Percentiles rank a stretch among this genome's conserved stretches.
Conservation (phyloP, 1,140 invertebrate species). For the Lasaia peninsularis region DNA sequence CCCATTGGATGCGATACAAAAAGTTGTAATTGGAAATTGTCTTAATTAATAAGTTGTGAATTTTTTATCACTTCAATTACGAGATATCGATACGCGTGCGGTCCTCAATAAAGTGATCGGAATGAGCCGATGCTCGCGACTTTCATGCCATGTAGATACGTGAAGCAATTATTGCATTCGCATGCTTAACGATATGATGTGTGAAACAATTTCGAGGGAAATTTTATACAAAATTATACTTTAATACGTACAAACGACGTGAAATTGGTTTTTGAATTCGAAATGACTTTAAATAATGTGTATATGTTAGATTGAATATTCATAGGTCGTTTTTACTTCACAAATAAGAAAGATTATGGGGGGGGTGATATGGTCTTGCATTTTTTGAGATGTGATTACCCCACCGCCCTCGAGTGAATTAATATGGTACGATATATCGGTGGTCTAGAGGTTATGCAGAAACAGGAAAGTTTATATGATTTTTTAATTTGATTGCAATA, state of each 20-base stretch:
- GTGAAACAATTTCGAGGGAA: slow-evolving; percentile 27
- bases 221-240: slow-evolving; percentile 15
- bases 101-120: slow-evolving; percentile 30
- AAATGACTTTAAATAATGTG: neutral
- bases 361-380: too few relatives aligned
- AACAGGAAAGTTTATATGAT: too few relatives aligned
- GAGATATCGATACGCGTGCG: slow-evolving; percentile 24
- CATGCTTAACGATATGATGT: slow-evolving; percentile 17
- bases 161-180: slow-evolving; percentile 33
- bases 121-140: slow-evolving; percentile 29
- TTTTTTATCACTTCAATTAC: slow-evolving; percentile 9
- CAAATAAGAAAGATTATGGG: too few relatives aligned
- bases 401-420: too few relatives aligned
- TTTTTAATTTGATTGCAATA: too few relatives aligned
- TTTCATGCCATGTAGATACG: slow-evolving; percentile 32
- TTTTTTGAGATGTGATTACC: too few relatives aligned
- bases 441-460: too few relatives aligned
- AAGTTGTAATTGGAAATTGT: neutral
- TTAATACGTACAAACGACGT: slow-evolving; percentile 3
- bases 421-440: too few relatives aligned
- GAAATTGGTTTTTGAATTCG: slow-evolving; percentile 1
- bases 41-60: slow-evolving; percentile 5
- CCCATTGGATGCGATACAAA: too few relatives aligned
- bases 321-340: neutral
- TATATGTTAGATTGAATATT: neutral